Base-by-base conservation (phyloP, 2,797 vertebrate genomes). In the Amblyraja radiata region DNA sequence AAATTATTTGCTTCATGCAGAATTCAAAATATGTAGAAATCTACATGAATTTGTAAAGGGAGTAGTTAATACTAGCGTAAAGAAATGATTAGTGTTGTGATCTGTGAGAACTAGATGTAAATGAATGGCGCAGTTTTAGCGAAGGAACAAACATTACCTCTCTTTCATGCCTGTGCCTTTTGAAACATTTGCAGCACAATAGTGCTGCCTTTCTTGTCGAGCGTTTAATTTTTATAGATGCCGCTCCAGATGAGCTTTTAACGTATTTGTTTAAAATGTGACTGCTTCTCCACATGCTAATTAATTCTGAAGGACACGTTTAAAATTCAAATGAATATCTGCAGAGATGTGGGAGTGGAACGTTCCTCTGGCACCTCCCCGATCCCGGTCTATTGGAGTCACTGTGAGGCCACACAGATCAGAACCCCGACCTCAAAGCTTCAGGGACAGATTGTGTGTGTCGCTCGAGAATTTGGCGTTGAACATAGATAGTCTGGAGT, bases 161-260 rank as follows among this genome's bases (percentile, higher is more conserved):
- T 7, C 32, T 88, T 68, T 61, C n/a, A n/a, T 10, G 14, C 28
- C 1, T 9, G 6, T 21, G n/a, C 84, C 32, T 36, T 65, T 36
- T 21, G 9, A 80, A 36, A 88, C 84, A 68, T 36, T 65, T 88
- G 61, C n/a, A 88, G 84, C 28, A 68, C 84, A 88, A 88, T 65
- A 36, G 84, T 28, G 3, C 80, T 58, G n/a, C n/a, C 84, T 88
- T 28, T 68, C 84, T 88, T 88, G 84, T 88, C 84, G 36, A 16
- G n/a, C 9, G 68, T 65, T 88, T 88, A 88, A 88, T 88, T 88
- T 79, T 88, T 88, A 88, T 88, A 32, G 84, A 88, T 88, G 84
- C 11, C n/a, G 21, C 61, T 88, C 7, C n/a, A 32, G 84, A 68
- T 88, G 68, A 88, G 61, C 84, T 88, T 65, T 88, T 88, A 88